phyloP scores from a whole-genome alignment of 2,113 vertebrate species.

The Isurus oxyrinchus region DNA sequence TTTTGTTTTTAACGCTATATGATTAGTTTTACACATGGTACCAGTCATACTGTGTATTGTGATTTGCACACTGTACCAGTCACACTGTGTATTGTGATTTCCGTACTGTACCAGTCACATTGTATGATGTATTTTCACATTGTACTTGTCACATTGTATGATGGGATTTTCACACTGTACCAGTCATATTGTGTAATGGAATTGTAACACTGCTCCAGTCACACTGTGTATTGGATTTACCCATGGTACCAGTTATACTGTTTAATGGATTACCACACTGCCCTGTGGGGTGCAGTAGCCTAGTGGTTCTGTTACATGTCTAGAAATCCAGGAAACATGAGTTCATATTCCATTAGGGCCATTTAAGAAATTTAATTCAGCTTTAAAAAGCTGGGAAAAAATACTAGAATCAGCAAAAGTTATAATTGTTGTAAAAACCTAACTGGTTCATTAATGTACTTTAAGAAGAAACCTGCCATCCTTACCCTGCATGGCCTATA shows the following conservation, averaged over 20 bases:
- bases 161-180: background rate
- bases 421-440: background rate
- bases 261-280: background rate
- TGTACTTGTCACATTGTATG: too few relatives aligned
- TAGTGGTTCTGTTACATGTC: background rate
- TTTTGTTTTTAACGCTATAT: too few relatives aligned
- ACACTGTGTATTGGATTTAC: background rate
- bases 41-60: background rate
- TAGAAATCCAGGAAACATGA: background rate
- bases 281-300: too few relatives aligned
- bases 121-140: too few relatives aligned
- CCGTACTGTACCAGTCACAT: too few relatives aligned
- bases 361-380: background rate
- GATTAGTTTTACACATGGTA: too few relatives aligned
- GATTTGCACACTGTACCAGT: background rate
- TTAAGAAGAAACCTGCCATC: background rate
- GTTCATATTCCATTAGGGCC: background rate
- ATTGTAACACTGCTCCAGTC: background rate
- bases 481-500: background rate
- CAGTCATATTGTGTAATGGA: background rate
- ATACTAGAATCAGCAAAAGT: background rate
- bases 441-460: background rate
- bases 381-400: background rate
- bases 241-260: background rate
- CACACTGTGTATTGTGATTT: background rate